These are phyloP conservation scores for Morinoia aosen DNA, from an alignment of 2,888 invertebrate species.

Conservation along the genomic window DNA sequence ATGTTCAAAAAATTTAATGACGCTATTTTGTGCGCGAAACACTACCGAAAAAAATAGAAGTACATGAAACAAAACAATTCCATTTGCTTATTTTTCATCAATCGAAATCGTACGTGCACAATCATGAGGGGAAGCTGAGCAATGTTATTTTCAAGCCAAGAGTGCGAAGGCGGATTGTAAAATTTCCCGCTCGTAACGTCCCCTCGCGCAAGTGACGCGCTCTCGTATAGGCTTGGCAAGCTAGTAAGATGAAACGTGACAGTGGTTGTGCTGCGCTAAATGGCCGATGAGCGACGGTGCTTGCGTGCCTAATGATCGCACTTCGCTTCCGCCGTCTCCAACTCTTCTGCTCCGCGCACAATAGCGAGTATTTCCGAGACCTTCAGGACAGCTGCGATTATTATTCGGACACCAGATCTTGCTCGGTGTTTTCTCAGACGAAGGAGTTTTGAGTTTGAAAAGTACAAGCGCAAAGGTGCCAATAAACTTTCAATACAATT, in stretches of 20 bases:
- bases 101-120: background rate
- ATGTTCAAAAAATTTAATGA: background rate
- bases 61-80: background rate
- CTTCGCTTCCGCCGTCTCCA: background rate
- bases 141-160: background rate
- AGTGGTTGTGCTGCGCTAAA: background rate
- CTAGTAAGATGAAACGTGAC: background rate
- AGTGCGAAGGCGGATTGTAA: background rate
- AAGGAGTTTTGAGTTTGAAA: background rate
- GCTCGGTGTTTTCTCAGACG: background rate
- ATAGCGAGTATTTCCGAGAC: background rate
- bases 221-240: background rate
- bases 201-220: background rate
- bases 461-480: background rate
- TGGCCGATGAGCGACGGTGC: slow-evolving; percentile 26
- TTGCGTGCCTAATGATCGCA: slow-evolving; percentile 23
- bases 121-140: background rate
- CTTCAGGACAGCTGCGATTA: background rate
- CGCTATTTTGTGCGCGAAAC: too few species aligned
- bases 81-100: background rate
- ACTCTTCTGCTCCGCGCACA: background rate
- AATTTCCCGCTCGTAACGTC: background rate
- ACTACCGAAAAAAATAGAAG: background rate
- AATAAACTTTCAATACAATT: background rate
- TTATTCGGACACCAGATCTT: background rate